phyloP scores from a whole-genome alignment of 92 coral and sea anemone genomes.

The Ricordea florida region DNA sequence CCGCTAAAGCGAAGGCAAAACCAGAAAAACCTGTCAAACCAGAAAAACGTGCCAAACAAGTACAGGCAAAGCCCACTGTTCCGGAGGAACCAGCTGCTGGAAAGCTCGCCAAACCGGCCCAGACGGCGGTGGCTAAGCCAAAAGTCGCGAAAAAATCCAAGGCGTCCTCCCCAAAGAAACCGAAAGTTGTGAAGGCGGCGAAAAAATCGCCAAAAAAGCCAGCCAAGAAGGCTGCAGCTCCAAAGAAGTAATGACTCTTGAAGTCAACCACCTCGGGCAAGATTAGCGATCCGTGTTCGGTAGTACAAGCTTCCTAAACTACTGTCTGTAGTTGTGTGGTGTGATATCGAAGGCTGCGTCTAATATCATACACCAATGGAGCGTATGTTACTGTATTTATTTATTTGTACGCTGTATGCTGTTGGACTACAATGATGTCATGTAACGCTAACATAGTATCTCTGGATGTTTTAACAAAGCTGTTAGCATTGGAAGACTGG shows the following conservation, averaged over 20 bases:
- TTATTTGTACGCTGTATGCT: too few species aligned
- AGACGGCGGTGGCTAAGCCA: constrained; percentile 50
- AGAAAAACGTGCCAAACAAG: constrained; percentile 11
- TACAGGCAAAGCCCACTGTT: neutral
- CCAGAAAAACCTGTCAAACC: constrained; percentile 14
- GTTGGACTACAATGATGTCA: too few species aligned
- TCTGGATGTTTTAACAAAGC: too few species aligned
- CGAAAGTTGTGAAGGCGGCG: constrained; percentile 74
- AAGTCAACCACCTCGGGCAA: too few species aligned
- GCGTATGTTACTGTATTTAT: too few species aligned
- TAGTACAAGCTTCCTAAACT: too few species aligned
- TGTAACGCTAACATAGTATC: too few species aligned
- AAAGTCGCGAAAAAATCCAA: constrained; percentile 63
- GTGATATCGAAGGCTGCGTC: too few species aligned
- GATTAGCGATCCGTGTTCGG: neutral
- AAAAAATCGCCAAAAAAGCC: constrained; percentile 40
- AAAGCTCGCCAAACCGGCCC: constrained; percentile 30
- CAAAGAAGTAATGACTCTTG: constrained; percentile 23
- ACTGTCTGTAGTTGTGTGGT: too few species aligned
- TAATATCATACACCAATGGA: too few species aligned
- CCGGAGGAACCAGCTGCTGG: neutral
- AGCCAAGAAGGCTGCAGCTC: constrained; percentile 45
- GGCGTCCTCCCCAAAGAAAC: constrained; percentile 84
- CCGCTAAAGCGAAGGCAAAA: neutral
- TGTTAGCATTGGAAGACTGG: too few species aligned